These are phyloP conservation scores for Stegodyphus dumicola DNA, from an alignment of 1,140 invertebrate species.

Conservation along the genomic window DNA sequence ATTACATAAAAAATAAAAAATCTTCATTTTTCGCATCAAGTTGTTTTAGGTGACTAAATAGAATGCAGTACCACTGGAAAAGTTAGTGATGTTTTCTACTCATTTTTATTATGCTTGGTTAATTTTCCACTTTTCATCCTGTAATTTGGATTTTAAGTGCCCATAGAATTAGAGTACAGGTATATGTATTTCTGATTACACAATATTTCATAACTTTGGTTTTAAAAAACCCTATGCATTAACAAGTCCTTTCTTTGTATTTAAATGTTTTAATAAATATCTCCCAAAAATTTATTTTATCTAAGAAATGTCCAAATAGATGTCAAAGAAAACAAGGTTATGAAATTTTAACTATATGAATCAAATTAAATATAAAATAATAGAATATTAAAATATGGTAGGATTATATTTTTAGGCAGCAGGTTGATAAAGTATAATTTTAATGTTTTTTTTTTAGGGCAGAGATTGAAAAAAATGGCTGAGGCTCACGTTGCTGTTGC, in stretches of 20 bases:
- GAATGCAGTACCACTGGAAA: no score
- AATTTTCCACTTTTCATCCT: no score
- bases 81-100: no score
- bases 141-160: no score
- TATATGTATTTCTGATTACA: not conserved
- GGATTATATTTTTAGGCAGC: not conserved
- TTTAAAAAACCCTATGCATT: not conserved
- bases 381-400: not conserved
- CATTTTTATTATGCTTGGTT: no score
- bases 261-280: not conserved
- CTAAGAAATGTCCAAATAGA: not conserved
- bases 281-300: not conserved
- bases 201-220: not conserved
- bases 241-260: not conserved
- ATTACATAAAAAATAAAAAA: no score
- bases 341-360: not conserved
- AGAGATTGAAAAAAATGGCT: slow-evolving; percentile 77
- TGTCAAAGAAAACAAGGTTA: not conserved
- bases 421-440: not conserved
- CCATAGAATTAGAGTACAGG: no score
- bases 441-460: not conserved
- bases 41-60: no score
- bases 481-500: slow-evolving; percentile 98
- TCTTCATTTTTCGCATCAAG: no score
- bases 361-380: not conserved